These are phyloP conservation scores for Aldrovandia affinis DNA, from an alignment of 2,797 vertebrate genomes.

Conservation along the genomic window DNA sequence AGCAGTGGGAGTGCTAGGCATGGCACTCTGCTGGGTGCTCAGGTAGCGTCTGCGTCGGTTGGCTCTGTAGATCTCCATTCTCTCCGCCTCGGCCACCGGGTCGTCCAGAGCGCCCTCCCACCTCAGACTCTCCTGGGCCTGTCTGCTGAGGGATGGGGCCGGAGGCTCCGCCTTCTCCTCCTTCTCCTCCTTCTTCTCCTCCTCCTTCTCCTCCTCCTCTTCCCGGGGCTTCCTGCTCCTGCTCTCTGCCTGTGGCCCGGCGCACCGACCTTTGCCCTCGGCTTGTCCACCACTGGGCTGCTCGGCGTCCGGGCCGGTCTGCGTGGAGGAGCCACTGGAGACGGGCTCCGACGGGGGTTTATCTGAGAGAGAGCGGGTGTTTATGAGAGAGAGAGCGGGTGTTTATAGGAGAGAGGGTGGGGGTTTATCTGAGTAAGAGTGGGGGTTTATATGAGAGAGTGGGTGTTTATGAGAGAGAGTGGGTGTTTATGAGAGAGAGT, in stretches of 20 bases:
- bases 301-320: constrained; percentile 24
- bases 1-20: neutral
- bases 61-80: constrained; percentile 74
- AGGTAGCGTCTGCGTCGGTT: constrained; percentile 81
- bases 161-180: constrained; percentile 35
- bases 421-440: too few relatives aligned
- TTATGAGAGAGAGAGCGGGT: constrained; percentile 1
- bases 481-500: too few relatives aligned
- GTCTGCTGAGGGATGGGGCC: too few relatives aligned
- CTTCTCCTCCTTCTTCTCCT: neutral
- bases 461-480: too few relatives aligned
- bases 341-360: constrained; percentile 54
- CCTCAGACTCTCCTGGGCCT: constrained; percentile 74
- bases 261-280: constrained; percentile 37
- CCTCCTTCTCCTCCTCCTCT: constrained; percentile 20
- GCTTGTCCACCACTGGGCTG: constrained; percentile 37
- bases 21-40: constrained; percentile 65
- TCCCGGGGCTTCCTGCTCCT: constrained; percentile 29
- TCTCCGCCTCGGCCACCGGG: constrained; percentile 77
- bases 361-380: constrained; percentile 63
- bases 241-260: constrained; percentile 34
- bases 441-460: too few relatives aligned
- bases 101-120: constrained; percentile 84
- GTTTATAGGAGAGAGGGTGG: too few relatives aligned
- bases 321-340: constrained; percentile 32